phyloP scores from a whole-genome alignment of 2,113 vertebrate genomes.

The Mohoua ochrocephala region DNA sequence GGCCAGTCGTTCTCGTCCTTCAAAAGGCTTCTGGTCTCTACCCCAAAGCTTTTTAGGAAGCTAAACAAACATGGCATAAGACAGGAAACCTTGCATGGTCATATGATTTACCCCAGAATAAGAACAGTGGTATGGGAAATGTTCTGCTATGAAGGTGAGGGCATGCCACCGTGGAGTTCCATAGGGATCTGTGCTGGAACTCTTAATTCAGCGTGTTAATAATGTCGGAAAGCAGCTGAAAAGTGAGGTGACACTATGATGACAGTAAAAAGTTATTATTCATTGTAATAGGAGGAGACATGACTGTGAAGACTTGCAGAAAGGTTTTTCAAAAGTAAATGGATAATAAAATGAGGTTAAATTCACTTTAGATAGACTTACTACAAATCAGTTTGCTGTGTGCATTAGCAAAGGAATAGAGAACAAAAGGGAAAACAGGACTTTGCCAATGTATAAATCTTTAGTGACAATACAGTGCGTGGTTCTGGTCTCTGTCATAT shows the following conservation, averaged over 20 bases:
- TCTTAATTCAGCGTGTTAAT: not conserved
- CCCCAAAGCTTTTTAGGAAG: not conserved
- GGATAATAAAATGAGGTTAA: not conserved
- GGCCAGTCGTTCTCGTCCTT: not conserved
- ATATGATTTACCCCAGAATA: not conserved
- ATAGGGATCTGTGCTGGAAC: not conserved
- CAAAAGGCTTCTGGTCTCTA: not conserved
- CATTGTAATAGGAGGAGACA: not conserved
- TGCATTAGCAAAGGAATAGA: not conserved
- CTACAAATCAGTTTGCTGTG: not conserved
- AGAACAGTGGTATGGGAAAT: not conserved
- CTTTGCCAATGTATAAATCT: not conserved
- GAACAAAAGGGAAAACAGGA: not conserved
- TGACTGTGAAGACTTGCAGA: not conserved
- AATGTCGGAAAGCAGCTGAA: not conserved
- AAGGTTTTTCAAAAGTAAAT: not conserved
- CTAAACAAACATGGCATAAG: not conserved
- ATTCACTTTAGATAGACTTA: not conserved
- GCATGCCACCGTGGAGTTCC: not conserved
- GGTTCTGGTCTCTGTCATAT: not conserved
- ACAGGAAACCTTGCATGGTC: not conserved
- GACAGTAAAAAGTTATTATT: not conserved
- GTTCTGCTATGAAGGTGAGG: not conserved
- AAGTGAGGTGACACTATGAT: not conserved
- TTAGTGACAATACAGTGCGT: not conserved